Conservation (phyloP, 2,113 vertebrate species). For the Phrynosoma platyrhinos region DNA sequence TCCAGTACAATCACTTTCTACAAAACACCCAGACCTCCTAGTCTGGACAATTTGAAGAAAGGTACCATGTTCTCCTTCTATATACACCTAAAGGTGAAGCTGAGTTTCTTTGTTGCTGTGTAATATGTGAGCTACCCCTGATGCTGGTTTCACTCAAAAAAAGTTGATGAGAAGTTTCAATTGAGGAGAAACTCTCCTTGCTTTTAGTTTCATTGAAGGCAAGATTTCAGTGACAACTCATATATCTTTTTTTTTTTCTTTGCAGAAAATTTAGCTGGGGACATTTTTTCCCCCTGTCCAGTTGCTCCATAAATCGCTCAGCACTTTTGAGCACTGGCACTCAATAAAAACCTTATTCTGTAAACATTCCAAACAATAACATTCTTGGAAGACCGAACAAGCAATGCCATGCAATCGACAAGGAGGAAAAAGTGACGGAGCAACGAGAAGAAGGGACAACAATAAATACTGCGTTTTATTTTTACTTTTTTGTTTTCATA, state of each 20-base stretch:
- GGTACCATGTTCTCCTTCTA: neutral
- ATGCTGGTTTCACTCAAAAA: neutral
- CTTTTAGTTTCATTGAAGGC: neutral
- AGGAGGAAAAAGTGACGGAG: neutral
- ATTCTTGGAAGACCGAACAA: neutral
- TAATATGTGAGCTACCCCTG: neutral
- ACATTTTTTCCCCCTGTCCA: neutral
- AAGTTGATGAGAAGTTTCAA: neutral
- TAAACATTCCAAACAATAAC: neutral
- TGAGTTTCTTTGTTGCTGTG: neutral
- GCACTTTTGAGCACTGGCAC: accelerated
- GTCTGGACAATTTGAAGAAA: neutral
- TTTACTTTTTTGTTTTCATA: neutral
- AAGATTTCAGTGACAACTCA: neutral
- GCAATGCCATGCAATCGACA: neutral
- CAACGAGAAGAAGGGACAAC: neutral
- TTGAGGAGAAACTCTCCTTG: neutral
- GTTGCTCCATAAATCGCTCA: constrained; percentile 12
- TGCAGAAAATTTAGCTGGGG: neutral
- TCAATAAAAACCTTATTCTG: neutral
- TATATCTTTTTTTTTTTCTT: neutral
- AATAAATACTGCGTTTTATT: neutral
- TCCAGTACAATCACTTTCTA: too few species aligned
- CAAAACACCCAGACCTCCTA: too few species aligned
- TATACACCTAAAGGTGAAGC: neutral